Evolutionary conservation across 1,140 invertebrate species (phyloP).

Genomic region (Chlorops oryzae): DNA sequence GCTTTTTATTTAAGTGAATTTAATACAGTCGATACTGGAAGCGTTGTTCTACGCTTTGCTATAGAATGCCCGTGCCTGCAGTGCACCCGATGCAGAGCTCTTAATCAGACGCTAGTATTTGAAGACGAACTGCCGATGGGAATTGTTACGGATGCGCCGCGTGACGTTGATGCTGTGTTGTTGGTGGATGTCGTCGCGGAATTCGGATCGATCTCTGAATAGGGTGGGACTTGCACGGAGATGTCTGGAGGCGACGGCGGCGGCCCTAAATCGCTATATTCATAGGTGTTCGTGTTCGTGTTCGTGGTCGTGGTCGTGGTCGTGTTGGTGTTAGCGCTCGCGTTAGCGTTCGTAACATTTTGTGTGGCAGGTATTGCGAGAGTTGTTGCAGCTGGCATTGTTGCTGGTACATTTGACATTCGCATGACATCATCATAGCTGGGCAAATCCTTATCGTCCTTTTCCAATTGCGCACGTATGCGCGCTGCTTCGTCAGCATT

Average conservation of each 20-base stretch:
- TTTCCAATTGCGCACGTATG: constrained; percentile 39
- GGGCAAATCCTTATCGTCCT: constrained; percentile 42
- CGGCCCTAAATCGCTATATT: no score
- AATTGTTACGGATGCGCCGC: constrained; percentile 19
- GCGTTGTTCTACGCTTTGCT: no score
- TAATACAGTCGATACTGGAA: no score
- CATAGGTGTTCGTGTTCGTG: no score
- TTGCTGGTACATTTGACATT: constrained; percentile 35
- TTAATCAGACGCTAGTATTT: constrained; percentile 15
- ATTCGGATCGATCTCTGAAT: constrained; percentile 30
- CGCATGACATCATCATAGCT: constrained; percentile 45
- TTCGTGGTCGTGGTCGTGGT: constrained; percentile 8
- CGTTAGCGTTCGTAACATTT: neutral
- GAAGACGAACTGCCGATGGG: constrained; percentile 9
- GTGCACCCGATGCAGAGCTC: no score
- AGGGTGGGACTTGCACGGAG: constrained; percentile 33
- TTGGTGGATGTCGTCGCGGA: neutral
- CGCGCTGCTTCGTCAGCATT: constrained; percentile 34
- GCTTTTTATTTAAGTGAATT: no score
- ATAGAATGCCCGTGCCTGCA: no score
- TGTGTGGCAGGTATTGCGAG: neutral
- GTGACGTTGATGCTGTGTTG: constrained; percentile 26
- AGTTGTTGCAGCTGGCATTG: constrained; percentile 24
- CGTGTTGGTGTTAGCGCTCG: neutral
- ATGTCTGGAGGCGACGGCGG: constrained; percentile 5